These are phyloP conservation scores for Caenorhabditis sinica DNA, from an alignment of 2,888 invertebrate genomes.

Conservation along the genomic window DNA sequence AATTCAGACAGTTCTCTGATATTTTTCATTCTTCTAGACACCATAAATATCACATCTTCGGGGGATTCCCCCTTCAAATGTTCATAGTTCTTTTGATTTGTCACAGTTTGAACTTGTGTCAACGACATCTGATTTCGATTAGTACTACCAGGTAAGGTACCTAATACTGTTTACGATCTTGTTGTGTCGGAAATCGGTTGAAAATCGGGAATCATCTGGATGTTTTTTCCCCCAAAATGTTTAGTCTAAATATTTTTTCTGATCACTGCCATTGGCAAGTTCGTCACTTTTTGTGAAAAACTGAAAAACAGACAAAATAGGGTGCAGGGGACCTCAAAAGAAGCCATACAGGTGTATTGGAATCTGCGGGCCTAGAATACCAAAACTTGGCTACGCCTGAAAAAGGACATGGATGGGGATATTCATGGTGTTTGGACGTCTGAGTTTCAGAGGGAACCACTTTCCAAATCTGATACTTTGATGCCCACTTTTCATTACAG, in stretches of 20 bases:
- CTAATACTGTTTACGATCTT: neutral
- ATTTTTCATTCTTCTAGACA: too few relatives aligned
- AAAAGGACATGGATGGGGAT: too few relatives aligned
- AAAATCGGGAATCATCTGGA: neutral
- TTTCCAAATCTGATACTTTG: too few relatives aligned
- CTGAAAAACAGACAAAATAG: too few relatives aligned
- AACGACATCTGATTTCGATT: constrained; percentile 4
- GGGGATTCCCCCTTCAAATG: neutral
- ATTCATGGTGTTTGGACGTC: neutral
- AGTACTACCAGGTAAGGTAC: neutral
- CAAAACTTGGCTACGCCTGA: too few relatives aligned
- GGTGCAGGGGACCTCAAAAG: neutral
- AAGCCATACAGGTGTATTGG: neutral
- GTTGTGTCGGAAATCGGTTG: neutral
- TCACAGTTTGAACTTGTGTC: constrained; percentile 25
- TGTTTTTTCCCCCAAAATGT: neutral
- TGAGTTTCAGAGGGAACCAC: neutral
- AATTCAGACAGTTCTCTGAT: neutral
- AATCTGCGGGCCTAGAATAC: neutral
- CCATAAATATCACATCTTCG: too few relatives aligned
- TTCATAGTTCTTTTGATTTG: constrained; percentile 5
- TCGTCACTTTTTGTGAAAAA: too few relatives aligned
- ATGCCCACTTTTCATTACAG: neutral
- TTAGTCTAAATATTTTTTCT: neutral
- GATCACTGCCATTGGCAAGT: neutral